These are phyloP conservation scores for Dichetophora obliterata DNA, from an alignment of 2,888 invertebrate species.

Conservation along the genomic window DNA sequence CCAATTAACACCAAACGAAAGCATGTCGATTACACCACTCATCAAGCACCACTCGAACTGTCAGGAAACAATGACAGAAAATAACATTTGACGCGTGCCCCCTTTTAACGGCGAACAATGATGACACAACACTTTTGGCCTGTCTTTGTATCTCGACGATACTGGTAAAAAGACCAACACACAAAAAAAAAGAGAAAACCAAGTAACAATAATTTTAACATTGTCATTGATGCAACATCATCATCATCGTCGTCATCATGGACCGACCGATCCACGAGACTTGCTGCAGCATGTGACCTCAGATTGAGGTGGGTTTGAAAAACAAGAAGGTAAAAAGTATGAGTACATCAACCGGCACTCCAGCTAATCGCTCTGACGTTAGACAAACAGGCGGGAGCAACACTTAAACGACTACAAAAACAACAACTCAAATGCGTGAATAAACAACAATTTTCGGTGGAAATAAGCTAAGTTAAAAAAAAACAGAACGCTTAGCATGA, in stretches of 20 bases:
- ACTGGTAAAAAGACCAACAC: neutral
- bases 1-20: slow-evolving; percentile 34
- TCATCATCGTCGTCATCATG: slow-evolving; percentile 34
- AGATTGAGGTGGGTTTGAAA: neutral
- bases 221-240: slow-evolving; percentile 63
- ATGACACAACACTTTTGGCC: slow-evolving; percentile 8
- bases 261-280: neutral
- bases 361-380: slow-evolving; percentile 50
- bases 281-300: neutral
- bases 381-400: slow-evolving; percentile 57
- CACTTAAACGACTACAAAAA: slow-evolving; percentile 23
- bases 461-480: neutral
- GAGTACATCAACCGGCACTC: slow-evolving; percentile 41
- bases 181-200: slow-evolving; percentile 24
- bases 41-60: slow-evolving; percentile 24
- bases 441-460: slow-evolving; percentile 36
- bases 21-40: slow-evolving; percentile 16
- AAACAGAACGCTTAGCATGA: slow-evolving; percentile 34
- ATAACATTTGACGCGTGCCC: slow-evolving; percentile 50
- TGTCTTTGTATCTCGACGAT: slow-evolving; percentile 12
- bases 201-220: slow-evolving; percentile 45
- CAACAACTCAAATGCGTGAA: slow-evolving; percentile 31
- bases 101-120: slow-evolving; percentile 35
- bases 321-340: neutral
- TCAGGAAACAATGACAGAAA: slow-evolving; percentile 27